phyloP scores from a whole-genome alignment of 2,113 vertebrate genomes.

The Indicator indicator region DNA sequence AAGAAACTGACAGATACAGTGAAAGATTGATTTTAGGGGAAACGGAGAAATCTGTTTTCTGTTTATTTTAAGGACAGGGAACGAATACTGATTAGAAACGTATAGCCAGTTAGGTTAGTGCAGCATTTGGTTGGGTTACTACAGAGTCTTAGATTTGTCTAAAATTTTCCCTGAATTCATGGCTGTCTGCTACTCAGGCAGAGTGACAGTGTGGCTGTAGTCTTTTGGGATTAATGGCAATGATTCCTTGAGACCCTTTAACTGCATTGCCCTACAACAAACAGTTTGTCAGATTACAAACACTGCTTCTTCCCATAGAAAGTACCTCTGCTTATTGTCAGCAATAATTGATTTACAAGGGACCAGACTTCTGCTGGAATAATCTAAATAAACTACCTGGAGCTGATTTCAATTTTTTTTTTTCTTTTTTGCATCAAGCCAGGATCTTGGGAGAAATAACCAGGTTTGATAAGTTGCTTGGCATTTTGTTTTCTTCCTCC shows the following conservation, averaged over 20 bases:
- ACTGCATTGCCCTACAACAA: not conserved
- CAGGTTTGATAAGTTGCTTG: not conserved
- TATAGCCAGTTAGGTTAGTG: conserved; percentile 48
- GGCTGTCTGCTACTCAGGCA: conserved; percentile 26
- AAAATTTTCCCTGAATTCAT: conserved; percentile 32
- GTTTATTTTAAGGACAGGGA: conserved; percentile 81
- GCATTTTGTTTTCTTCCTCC: conserved; percentile 8
- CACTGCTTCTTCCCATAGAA: not conserved
- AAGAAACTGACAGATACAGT: conserved; percentile 77
- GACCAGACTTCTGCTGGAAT: not conserved
- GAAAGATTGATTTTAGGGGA: conserved; percentile 80
- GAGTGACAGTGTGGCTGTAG: not conserved
- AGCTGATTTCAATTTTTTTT: not conserved
- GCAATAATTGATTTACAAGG: not conserved
- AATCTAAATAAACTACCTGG: not conserved
- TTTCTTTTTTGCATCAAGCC: not conserved
- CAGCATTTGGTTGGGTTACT: conserved; percentile 70
- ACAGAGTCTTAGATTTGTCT: conserved; percentile 56
- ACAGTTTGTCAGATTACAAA: not conserved
- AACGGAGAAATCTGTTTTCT: conserved; percentile 81
- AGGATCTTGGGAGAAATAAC: not conserved
- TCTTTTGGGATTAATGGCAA: not conserved
- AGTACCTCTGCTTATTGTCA: not conserved
- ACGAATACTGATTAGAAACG: conserved; percentile 78
- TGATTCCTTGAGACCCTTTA: not conserved